These are phyloP conservation scores for Trematomus bernacchii DNA, from an alignment of 2,797 vertebrate species.

Conservation along the genomic window DNA sequence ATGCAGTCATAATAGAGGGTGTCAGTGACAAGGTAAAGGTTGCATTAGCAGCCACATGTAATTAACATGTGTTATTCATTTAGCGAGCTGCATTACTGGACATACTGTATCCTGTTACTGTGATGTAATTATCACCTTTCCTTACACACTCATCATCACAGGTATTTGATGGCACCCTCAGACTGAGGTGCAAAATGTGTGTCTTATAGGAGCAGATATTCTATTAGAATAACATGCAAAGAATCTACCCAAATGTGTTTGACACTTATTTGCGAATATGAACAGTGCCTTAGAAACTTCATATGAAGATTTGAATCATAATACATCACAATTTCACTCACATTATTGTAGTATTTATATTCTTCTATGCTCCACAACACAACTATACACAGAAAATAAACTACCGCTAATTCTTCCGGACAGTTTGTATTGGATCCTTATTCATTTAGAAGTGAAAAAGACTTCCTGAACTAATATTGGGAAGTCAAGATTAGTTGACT, in stretches of 20 bases:
- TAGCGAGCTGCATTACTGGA: slow-evolving; percentile 48
- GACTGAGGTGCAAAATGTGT: slow-evolving; percentile 4
- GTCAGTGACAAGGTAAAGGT: slow-evolving; percentile 40
- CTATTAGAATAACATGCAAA: background rate
- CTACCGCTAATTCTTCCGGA: background rate
- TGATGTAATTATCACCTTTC: slow-evolving; percentile 61
- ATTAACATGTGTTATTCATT: slow-evolving; percentile 65
- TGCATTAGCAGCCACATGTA: slow-evolving; percentile 9
- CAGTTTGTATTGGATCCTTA: background rate
- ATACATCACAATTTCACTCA: background rate
- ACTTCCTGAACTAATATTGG: background rate
- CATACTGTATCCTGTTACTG: slow-evolving; percentile 58
- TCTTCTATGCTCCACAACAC: background rate
- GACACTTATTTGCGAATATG: background rate
- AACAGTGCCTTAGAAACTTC: background rate
- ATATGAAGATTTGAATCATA: background rate
- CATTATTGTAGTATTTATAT: background rate
- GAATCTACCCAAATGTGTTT: background rate
- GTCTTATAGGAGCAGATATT: background rate
- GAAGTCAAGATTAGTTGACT: background rate
- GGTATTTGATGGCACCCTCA: slow-evolving; percentile 19
- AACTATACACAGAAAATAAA: background rate
- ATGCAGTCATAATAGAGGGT: slow-evolving; percentile 21
- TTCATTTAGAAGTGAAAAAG: background rate
- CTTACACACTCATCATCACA: slow-evolving; percentile 42